phyloP scores from a whole-genome alignment of 2,113 vertebrate genomes.

The Suricata suricatta region DNA sequence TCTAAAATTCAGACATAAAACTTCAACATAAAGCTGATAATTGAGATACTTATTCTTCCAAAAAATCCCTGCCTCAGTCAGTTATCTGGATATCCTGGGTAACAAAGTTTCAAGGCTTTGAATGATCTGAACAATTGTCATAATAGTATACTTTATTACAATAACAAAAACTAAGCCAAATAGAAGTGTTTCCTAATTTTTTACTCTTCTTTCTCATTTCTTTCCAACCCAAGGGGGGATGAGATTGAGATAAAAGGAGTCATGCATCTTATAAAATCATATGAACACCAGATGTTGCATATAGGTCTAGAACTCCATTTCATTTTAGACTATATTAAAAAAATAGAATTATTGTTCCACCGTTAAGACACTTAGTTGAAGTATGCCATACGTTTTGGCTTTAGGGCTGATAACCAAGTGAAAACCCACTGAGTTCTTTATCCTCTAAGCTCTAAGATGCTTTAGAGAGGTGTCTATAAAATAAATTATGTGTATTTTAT shows the following conservation, averaged over 20 bases:
- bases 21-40: neutral
- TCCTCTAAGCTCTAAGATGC: constrained; percentile 13
- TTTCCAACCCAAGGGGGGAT: neutral
- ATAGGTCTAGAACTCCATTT: neutral
- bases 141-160: neutral
- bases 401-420: neutral
- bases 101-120: neutral
- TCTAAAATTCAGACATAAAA: neutral
- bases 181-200: neutral
- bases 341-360: neutral
- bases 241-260: neutral
- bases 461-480: constrained; percentile 26
- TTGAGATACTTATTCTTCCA: neutral
- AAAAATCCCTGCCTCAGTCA: neutral
- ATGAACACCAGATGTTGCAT: neutral
- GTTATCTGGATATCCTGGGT: neutral
- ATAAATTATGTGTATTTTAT: constrained; percentile 34
- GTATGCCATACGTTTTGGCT: neutral
- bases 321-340: neutral
- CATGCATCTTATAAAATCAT: neutral
- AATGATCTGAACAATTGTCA: neutral
- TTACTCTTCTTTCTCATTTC: neutral
- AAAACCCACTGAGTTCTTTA: neutral
- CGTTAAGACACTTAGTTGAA: constrained; percentile 13
- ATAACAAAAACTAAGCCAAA: neutral